Base-by-base conservation (phyloP, 1,140 invertebrate genomes). In the Aphaenogaster rudis region DNA sequence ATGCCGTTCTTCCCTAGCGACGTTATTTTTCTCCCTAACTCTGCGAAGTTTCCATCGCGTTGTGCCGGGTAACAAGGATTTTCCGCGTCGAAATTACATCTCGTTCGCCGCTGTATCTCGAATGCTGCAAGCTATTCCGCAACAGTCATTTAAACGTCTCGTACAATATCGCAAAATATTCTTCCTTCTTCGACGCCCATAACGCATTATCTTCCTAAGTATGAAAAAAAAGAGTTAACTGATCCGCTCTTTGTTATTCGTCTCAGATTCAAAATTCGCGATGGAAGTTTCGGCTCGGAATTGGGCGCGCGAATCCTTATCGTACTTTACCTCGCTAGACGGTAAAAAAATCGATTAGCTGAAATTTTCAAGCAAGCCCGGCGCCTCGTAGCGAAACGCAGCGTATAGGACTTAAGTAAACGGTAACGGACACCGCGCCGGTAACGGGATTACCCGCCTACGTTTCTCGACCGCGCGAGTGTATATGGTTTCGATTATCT, bases 401-500 rank as follows among this genome's bases (percentile, higher is more conserved):
- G 67, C 42, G 15, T 59, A 61, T 21, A 13, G 21, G 54, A 63
- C 69, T 84, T 76, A 48, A 50, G 80, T 50, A 74, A 74, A 84
- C 54, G 80, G 69, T 74, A 59, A 82, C 80, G 69, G 42, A 82
- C 71, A 15, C 17, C 17, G 54, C 57, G 33, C 69, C 52, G 39
- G 15, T 84, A 76, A 76, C 69, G 17, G 80, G 80, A 84, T 84
- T 84, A 67, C n/a, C 45, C 54, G 54, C 42, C 54, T 54, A 28
- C 33, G 36, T 48, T 54, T 69, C 78, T 15, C 63, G 50, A 28
- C 48, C 69, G 80, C 80, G 69, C 54, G 80, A 84, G 69, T 76
- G 57, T 84, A 84, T 84, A 84, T 71, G 80, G n/a, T 84, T 84
- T 84, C 80, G 80, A 84, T 84, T 84, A 84, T 84, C 80, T 84